Conservation (phyloP, 2,888 invertebrate genomes). For the Pterostichus niger region DNA sequence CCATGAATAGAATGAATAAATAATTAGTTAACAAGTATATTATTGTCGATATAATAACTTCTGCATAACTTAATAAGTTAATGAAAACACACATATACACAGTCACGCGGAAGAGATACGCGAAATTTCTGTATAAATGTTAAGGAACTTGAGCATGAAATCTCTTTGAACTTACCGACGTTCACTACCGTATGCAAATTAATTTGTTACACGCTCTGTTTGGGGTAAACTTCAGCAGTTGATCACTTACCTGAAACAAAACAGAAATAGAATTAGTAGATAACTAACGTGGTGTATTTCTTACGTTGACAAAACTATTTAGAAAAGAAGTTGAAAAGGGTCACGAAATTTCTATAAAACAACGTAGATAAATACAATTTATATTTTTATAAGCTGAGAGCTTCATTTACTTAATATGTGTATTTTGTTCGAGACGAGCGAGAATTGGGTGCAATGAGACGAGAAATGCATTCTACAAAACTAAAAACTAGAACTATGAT, state of each 20-base stretch:
- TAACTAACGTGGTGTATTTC: neutral
- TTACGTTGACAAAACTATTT: neutral
- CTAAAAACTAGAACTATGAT: too few relatives aligned
- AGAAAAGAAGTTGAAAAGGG: neutral
- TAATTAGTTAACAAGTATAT: conserved; percentile 9
- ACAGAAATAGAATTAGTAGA: conserved; percentile 33
- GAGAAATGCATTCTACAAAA: too few relatives aligned
- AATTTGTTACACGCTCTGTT: conserved; percentile 48
- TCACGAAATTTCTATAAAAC: too few relatives aligned
- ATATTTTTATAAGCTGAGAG: too few relatives aligned
- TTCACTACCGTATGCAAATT: conserved; percentile 43
- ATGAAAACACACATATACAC: neutral
- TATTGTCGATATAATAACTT: conserved; percentile 21
- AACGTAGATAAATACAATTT: too few relatives aligned
- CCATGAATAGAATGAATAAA: too few relatives aligned
- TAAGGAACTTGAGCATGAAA: conserved; percentile 37
- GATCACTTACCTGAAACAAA: conserved; percentile 65
- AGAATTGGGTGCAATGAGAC: too few relatives aligned
- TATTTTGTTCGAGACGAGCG: too few relatives aligned
- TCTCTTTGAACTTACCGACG: conserved; percentile 56
- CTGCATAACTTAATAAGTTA: neutral
- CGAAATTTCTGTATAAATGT: conserved; percentile 35
- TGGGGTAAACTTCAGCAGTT: conserved; percentile 52
- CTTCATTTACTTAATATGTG: too few relatives aligned
- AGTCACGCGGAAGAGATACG: neutral